Conservation (phyloP, 2,888 invertebrate species). For the Argynnis bischoffii region DNA sequence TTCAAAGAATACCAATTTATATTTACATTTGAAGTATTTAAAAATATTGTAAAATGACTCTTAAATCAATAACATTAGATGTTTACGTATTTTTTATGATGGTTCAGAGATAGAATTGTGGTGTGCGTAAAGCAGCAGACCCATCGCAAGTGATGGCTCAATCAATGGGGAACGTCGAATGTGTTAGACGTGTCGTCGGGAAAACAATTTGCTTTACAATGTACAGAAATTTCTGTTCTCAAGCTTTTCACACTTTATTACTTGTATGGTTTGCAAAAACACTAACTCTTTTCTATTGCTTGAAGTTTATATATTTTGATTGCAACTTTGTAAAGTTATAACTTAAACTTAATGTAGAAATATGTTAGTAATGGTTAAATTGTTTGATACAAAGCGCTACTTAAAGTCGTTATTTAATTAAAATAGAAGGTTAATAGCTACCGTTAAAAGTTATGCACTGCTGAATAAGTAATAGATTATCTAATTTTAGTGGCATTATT, state of each 20-base stretch:
- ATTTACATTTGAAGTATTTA: slow-evolving; percentile 8
- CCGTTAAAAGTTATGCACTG: slow-evolving; percentile 4
- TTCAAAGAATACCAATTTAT: slow-evolving; percentile 52
- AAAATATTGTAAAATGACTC: slow-evolving; percentile 32
- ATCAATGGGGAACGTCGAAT: slow-evolving; percentile 67
- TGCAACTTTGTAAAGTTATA: too few species aligned
- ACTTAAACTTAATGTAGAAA: too few species aligned
- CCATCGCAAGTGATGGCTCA: slow-evolving; percentile 73
- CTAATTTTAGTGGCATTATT: not conserved
- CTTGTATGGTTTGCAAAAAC: slow-evolving; percentile 29
- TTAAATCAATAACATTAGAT: slow-evolving; percentile 35
- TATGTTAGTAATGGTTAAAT: not conserved
- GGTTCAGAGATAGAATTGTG: slow-evolving; percentile 38
- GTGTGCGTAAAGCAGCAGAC: slow-evolving; percentile 63
- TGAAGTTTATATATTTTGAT: not conserved
- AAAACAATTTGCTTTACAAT: slow-evolving; percentile 77
- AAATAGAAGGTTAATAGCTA: slow-evolving; percentile 3
- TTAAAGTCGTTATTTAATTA: slow-evolving; percentile 3
- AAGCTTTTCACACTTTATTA: slow-evolving; percentile 35
- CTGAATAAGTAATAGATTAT: not conserved
- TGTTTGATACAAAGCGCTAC: not conserved
- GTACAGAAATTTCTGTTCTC: slow-evolving; percentile 52
- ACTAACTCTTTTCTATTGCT: not conserved
- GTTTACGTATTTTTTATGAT: not conserved
- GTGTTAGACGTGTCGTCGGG: slow-evolving; percentile 69